Conservation (phyloP, 2,888 invertebrate genomes). For the Scaptodrosophila latifasciaeformis region DNA sequence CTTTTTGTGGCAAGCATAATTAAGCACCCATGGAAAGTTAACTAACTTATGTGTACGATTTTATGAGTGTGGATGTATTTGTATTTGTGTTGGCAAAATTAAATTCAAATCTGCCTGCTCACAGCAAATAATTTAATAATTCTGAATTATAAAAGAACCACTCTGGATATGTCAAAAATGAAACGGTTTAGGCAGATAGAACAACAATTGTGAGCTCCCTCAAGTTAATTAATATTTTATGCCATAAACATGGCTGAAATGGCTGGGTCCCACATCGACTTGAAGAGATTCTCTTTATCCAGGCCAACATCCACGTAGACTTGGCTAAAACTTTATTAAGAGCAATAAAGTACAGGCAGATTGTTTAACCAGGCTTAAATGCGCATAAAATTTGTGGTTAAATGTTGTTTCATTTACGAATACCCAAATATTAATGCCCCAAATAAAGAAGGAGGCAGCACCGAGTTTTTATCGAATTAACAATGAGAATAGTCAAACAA, state of each 20-base stretch:
- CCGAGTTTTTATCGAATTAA: no score
- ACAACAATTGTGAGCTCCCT: conserved; percentile 18
- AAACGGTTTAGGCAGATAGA: background rate
- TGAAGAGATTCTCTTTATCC: background rate
- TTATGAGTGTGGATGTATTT: conserved; percentile 10
- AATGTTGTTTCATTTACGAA: conserved; percentile 17
- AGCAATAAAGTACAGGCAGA: conserved; percentile 49
- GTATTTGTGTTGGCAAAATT: conserved; percentile 31
- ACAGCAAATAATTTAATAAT: conserved; percentile 60
- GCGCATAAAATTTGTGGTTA: conserved; percentile 43
- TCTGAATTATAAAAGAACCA: conserved; percentile 59
- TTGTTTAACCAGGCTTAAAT: conserved; percentile 59
- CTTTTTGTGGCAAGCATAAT: conserved; percentile 54
- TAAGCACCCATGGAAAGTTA: conserved; percentile 49
- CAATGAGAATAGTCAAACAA: no score
- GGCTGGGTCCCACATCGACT: background rate
- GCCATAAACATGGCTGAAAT: conserved; percentile 57
- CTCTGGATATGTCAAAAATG: background rate
- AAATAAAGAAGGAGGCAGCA: no score
- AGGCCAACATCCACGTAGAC: background rate
- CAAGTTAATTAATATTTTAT: conserved; percentile 61
- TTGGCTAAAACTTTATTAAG: conserved; percentile 38
- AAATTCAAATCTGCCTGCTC: conserved; percentile 40
- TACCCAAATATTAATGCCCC: no score
- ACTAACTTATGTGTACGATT: conserved; percentile 24